Evolutionary conservation across 30 jellyfish, hydroid and myxozoan genomes (phyloP).

Genomic region (Turritopsis dohrnii): DNA sequence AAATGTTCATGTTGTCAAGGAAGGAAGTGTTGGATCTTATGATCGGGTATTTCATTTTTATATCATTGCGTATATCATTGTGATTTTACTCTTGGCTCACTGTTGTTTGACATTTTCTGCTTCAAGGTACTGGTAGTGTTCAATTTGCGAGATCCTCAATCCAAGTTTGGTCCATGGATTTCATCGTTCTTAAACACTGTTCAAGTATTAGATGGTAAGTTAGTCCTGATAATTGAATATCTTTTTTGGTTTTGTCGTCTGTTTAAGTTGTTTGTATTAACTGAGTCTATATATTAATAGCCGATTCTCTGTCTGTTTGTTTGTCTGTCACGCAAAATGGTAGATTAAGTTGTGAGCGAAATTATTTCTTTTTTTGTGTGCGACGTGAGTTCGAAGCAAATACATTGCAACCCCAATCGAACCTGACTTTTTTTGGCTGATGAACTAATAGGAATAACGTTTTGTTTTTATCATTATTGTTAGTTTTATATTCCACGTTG

Average conservation of each 20-base stretch:
- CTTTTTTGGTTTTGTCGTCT: background rate
- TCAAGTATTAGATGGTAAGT: background rate
- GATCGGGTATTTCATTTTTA: background rate
- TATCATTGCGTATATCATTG: background rate
- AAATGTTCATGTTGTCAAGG: conserved; percentile 33
- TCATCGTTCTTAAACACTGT: conserved; percentile 27
- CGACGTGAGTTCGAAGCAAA: too few relatives aligned
- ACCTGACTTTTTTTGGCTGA: too few relatives aligned
- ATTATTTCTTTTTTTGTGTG: too few relatives aligned
- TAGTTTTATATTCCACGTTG: too few relatives aligned
- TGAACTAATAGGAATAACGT: too few relatives aligned
- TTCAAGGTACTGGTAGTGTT: conserved; percentile 47
- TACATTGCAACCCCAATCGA: too few relatives aligned
- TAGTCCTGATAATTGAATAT: background rate
- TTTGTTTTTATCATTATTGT: too few relatives aligned
- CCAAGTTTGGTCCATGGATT: conserved; percentile 60
- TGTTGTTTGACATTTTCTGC: too few relatives aligned
- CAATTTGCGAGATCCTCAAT: conserved; percentile 61
- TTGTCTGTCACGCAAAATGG: too few relatives aligned
- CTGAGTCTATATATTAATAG: background rate
- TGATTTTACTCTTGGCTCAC: background rate
- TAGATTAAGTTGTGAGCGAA: too few relatives aligned
- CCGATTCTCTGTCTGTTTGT: too few relatives aligned
- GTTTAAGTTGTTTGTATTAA: background rate
- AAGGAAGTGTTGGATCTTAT: background rate